phyloP scores from a whole-genome alignment of 2,113 vertebrate genomes.

The Varanus komodoensis region DNA sequence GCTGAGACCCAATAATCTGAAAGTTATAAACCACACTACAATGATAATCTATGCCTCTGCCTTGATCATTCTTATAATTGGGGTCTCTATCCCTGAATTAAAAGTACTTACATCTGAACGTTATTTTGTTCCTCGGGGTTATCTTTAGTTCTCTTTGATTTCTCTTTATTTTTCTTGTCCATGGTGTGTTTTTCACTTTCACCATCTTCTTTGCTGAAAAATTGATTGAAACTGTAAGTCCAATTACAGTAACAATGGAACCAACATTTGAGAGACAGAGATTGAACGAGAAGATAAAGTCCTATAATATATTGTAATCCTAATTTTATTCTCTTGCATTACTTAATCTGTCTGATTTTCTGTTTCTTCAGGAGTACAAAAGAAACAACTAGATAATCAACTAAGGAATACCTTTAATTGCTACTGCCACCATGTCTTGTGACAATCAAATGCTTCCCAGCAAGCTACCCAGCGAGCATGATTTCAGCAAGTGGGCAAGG shows the following conservation, averaged over 20 bases:
- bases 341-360: conserved; percentile 80
- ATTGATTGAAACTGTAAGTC: conserved; percentile 38
- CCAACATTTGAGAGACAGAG: not conserved
- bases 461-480: not conserved
- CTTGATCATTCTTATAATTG: not conserved
- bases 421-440: conserved; percentile 27
- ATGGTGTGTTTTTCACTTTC: conserved; percentile 75
- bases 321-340: conserved; percentile 62
- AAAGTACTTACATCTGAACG: conserved; percentile 78
- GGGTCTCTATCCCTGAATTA: not conserved
- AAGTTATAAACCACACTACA: not conserved
- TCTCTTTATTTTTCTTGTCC: conserved; percentile 74
- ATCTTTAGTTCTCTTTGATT: conserved; percentile 67
- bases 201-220: conserved; percentile 76
- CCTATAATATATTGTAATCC: not conserved
- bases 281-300: not conserved
- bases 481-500: not conserved
- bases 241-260: conserved; percentile 43
- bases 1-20: not conserved
- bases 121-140: conserved; percentile 78
- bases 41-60: not conserved
- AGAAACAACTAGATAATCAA: conserved; percentile 37
- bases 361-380: conserved; percentile 74
- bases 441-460: not conserved
- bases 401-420: not conserved